phyloP scores from a whole-genome alignment of 2,888 invertebrate genomes.

The Agriotes lineatus region DNA sequence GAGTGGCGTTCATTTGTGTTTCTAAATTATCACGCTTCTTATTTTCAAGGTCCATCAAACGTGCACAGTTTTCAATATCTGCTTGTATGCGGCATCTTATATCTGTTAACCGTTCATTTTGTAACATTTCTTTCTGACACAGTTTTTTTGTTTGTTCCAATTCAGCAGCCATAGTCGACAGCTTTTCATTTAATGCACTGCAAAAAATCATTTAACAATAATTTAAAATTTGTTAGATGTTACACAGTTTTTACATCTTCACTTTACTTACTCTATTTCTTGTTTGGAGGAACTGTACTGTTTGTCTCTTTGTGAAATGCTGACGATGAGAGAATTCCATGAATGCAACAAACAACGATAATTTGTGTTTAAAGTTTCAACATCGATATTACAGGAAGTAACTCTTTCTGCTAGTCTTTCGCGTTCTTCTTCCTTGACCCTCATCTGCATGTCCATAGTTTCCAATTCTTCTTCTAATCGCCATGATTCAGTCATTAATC shows the following conservation, averaged over 20 bases:
- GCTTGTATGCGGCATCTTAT: slow-evolving; percentile 71
- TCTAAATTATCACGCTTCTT: slow-evolving; percentile 69
- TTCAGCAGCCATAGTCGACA: slow-evolving; percentile 64
- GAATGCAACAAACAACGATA: slow-evolving; percentile 77
- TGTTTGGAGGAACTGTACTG: slow-evolving; percentile 73
- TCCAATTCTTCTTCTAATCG: slow-evolving; percentile 76
- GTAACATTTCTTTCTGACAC: slow-evolving; percentile 74
- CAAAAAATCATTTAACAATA: not conserved
- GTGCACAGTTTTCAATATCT: slow-evolving; percentile 69
- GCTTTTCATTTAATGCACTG: slow-evolving; percentile 69
- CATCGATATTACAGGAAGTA: slow-evolving; percentile 78
- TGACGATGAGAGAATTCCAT: slow-evolving; percentile 81
- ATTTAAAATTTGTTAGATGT: not conserved
- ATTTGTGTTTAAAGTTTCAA: slow-evolving; percentile 79
- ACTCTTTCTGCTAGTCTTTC: slow-evolving; percentile 71
- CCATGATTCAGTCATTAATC: slow-evolving; percentile 78
- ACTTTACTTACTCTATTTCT: slow-evolving; percentile 70
- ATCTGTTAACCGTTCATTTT: slow-evolving; percentile 74
- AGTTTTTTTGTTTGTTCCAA: slow-evolving; percentile 78
- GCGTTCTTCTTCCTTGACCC: slow-evolving; percentile 75
- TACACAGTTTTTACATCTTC: not conserved
- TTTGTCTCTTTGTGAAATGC: slow-evolving; percentile 78
- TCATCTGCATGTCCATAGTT: slow-evolving; percentile 74
- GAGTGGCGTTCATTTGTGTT: slow-evolving; percentile 69
- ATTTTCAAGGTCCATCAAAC: slow-evolving; percentile 69